phyloP scores from a whole-genome alignment of 2,888 invertebrate species.

The Megaustenia siamemsis region DNA sequence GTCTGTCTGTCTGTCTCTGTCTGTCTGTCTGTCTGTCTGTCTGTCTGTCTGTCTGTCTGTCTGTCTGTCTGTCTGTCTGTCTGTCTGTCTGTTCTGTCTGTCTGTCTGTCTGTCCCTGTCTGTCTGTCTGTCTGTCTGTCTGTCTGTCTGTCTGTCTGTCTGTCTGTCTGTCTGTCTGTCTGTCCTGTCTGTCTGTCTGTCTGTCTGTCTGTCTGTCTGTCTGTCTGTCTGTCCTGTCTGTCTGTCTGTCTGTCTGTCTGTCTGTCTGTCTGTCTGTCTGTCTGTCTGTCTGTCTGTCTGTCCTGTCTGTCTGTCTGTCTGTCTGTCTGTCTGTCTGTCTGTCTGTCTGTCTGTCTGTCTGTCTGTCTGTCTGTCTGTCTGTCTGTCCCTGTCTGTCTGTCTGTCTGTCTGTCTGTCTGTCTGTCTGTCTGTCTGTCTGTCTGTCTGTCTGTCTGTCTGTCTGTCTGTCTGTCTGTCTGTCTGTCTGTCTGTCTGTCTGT shows the following conservation, averaged over 20 bases:
- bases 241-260: constrained; percentile 27
- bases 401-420: constrained; percentile 23
- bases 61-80: constrained; percentile 26
- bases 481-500: constrained; percentile 27
- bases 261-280: constrained; percentile 26
- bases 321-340: too few species aligned
- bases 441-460: constrained; percentile 27
- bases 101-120: too few species aligned
- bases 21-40: constrained; percentile 3
- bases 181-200: too few species aligned
- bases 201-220: too few species aligned
- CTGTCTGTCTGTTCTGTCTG: constrained; percentile 19
- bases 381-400: too few species aligned
- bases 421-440: constrained; percentile 27
- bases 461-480: constrained; percentile 27
- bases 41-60: background rate
- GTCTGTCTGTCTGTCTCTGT: background rate
- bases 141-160: background rate
- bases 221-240: too few species aligned
- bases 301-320: too few species aligned
- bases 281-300: too few species aligned
- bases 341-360: too few species aligned
- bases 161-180: background rate
- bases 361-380: too few species aligned
- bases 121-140: background rate